phyloP scores from a whole-genome alignment of 2,888 invertebrate species.

The Hylaea fasciaria region DNA sequence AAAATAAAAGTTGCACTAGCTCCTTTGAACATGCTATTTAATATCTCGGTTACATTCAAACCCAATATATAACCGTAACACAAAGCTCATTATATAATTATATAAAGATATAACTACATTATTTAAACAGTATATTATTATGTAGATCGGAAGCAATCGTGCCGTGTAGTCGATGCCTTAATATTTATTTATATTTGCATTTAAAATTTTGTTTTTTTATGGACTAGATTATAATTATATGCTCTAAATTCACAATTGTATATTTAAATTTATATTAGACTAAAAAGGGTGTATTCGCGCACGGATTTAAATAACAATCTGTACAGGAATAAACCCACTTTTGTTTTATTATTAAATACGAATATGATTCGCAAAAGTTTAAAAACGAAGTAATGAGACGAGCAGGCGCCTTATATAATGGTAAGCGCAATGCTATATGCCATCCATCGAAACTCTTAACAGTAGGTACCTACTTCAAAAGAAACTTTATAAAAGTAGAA shows the following conservation, averaged over 20 bases:
- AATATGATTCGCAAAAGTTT: too few relatives aligned
- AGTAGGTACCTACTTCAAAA: too few relatives aligned
- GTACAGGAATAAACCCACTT: too few relatives aligned
- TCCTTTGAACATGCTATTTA: slow-evolving; percentile 44
- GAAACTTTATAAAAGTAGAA: too few relatives aligned
- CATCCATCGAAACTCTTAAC: too few relatives aligned
- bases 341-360: too few relatives aligned
- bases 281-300: too few relatives aligned
- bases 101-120: slow-evolving; percentile 76
- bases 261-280: not conserved
- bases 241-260: not conserved
- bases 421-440: not conserved
- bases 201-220: slow-evolving; percentile 6
- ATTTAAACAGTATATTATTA: slow-evolving; percentile 69
- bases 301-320: too few relatives aligned
- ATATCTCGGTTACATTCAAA: slow-evolving; percentile 12
- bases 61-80: slow-evolving; percentile 55
- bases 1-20: slow-evolving; percentile 6
- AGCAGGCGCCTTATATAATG: not conserved
- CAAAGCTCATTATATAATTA: slow-evolving; percentile 80
- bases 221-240: slow-evolving; percentile 18
- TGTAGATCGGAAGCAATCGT: slow-evolving; percentile 50
- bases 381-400: too few relatives aligned
- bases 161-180: slow-evolving; percentile 46
- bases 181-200: not conserved